These are phyloP conservation scores for Takifugu ocellatus DNA, from an alignment of 2,797 vertebrate species.

Conservation along the genomic window DNA sequence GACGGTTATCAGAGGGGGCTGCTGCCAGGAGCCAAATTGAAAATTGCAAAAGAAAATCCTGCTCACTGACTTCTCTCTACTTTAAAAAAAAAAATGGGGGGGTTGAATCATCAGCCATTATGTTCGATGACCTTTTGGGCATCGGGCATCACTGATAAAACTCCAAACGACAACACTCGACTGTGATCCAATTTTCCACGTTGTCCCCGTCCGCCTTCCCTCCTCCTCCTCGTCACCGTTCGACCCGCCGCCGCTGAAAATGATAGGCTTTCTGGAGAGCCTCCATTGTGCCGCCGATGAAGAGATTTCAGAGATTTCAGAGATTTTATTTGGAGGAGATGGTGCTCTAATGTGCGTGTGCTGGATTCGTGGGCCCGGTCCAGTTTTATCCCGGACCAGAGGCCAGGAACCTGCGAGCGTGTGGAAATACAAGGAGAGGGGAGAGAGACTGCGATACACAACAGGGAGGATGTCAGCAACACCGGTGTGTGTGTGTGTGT, in stretches of 20 bases:
- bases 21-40: conserved; percentile 89
- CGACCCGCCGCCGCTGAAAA: conserved; percentile 94
- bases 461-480: conserved; percentile 54
- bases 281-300: conserved; percentile 98
- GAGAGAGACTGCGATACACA: conserved; percentile 48
- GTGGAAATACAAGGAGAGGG: conserved; percentile 42
- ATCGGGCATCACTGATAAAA: conserved; percentile 91
- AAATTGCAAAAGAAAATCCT: conserved; percentile 98
- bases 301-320: conserved; percentile 70
- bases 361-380: conserved; percentile 53
- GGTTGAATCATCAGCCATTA: conserved; percentile 96
- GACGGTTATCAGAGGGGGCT: conserved; percentile 95
- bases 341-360: conserved; percentile 14
- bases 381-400: conserved; percentile 59
- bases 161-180: conserved; percentile 90
- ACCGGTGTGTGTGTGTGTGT: neutral
- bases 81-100: conserved; percentile 14
- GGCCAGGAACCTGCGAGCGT: conserved; percentile 40
- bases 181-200: conserved; percentile 98
- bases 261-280: conserved; percentile 98
- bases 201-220: conserved; percentile 73
- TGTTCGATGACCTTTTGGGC: conserved; percentile 99
- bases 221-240: conserved; percentile 88
- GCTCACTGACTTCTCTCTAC: conserved; percentile 39
- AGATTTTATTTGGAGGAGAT: conserved; percentile 86